Conservation (phyloP, 2,888 invertebrate species). For the Nasonia oneida region DNA sequence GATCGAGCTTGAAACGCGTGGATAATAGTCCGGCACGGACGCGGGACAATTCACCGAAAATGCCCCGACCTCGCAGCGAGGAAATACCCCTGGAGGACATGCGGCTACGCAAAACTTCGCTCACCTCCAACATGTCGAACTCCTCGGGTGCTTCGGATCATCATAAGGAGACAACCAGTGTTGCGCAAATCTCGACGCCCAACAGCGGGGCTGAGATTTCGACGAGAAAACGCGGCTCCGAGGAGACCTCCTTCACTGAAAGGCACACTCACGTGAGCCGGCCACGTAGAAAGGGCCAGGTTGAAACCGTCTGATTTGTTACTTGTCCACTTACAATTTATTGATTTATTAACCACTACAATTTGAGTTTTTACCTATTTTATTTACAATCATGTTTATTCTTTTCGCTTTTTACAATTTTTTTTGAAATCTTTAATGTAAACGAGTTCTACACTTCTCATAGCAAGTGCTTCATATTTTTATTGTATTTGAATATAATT, state of each 20-base stretch:
- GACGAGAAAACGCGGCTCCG: slow-evolving; percentile 80
- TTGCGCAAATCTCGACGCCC: neutral
- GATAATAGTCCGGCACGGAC: slow-evolving; percentile 80
- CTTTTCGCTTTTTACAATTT: neutral
- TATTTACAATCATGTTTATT: neutral
- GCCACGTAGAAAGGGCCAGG: slow-evolving; percentile 81
- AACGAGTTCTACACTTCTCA: neutral
- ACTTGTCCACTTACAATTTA: neutral
- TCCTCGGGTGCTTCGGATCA: slow-evolving; percentile 32
- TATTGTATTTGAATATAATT: no score
- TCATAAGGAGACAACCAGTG: neutral
- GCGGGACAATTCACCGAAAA: slow-evolving; percentile 86
- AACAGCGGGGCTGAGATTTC: neutral
- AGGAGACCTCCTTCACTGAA: slow-evolving; percentile 89
- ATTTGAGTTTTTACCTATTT: neutral
- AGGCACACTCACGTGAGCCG: slow-evolving; percentile 80
- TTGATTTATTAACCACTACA: neutral
- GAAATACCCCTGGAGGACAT: slow-evolving; percentile 92
- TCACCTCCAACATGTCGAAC: slow-evolving; percentile 69
- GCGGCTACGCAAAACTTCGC: slow-evolving; percentile 78
- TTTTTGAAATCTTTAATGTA: neutral
- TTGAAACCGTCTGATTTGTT: slow-evolving; percentile 83
- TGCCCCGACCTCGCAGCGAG: slow-evolving; percentile 87
- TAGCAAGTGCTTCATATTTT: neutral
- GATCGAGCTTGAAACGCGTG: slow-evolving; percentile 44